These are phyloP conservation scores for Chironex yamaguchii DNA, from an alignment of 30 jellyfish, hydroid and myxozoan genomes.

Conservation along the genomic window DNA sequence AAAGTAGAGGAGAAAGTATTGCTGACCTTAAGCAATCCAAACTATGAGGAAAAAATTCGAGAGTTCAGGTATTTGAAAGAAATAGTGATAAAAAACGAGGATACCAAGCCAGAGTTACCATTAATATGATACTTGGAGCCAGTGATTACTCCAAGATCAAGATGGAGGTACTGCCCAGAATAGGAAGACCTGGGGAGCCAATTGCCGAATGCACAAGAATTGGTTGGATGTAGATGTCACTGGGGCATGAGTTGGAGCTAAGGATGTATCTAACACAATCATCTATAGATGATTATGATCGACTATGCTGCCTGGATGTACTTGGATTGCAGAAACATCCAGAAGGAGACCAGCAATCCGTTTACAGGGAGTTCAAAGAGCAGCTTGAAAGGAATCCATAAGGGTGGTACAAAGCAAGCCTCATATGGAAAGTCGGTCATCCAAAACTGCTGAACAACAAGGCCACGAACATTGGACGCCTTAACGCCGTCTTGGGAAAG, in stretches of 20 bases:
- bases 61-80: constrained; percentile 68
- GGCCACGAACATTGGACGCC: constrained; percentile 39
- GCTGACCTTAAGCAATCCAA: constrained; percentile 54
- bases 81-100: constrained; percentile 40
- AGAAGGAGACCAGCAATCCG: constrained; percentile 70
- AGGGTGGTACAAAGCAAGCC: constrained; percentile 54
- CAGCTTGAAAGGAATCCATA: constrained; percentile 41
- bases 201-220: constrained; percentile 74
- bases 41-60: constrained; percentile 6
- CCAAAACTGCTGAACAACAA: constrained; percentile 39
- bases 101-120: constrained; percentile 19
- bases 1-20: constrained; percentile 62
- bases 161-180: constrained; percentile 51
- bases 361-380: constrained; percentile 66
- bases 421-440: constrained; percentile 43
- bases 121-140: constrained; percentile 68
- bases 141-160: constrained; percentile 54
- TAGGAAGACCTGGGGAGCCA: constrained; percentile 70
- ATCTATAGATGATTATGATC: constrained; percentile 67
- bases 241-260: constrained; percentile 40
- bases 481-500: constrained; percentile 26
- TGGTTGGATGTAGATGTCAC: constrained; percentile 87
- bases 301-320: constrained; percentile 70
- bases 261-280: constrained; percentile 36
- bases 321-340: constrained; percentile 72